A percentile compares a stretch with the other conserved stretches of the same genome.
Evolutionary conservation across 2,888 invertebrate genomes (phyloP).

Genomic region (Tenodera sinensis): DNA sequence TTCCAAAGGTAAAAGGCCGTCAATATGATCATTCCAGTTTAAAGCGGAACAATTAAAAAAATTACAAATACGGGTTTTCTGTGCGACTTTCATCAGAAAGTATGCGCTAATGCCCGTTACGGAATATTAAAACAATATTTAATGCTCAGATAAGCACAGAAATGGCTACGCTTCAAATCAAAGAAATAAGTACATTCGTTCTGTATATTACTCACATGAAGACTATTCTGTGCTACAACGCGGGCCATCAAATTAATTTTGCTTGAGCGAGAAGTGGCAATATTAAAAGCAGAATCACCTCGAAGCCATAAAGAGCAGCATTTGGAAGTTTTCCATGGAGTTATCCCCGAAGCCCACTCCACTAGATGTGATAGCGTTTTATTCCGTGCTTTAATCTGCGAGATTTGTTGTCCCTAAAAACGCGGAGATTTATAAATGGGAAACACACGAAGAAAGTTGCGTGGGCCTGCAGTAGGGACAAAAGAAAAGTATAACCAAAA

Average conservation of each 20-base stretch:
- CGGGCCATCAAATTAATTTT: not conserved
- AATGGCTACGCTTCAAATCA: too few relatives aligned
- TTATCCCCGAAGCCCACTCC: not conserved
- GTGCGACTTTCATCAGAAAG: too few relatives aligned
- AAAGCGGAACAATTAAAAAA: too few relatives aligned
- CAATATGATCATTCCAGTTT: too few relatives aligned
- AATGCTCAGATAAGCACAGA: too few relatives aligned
- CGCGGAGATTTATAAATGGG: not conserved
- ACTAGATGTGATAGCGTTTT: not conserved
- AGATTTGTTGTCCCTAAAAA: not conserved
- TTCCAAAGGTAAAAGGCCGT: too few relatives aligned
- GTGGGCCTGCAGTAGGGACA: not conserved
- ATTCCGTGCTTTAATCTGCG: not conserved
- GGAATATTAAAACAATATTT: too few relatives aligned
- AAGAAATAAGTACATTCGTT: too few relatives aligned
- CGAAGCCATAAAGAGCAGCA: not conserved
- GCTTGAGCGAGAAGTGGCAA: not conserved
- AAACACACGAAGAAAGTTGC: not conserved
- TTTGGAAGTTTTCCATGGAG: not conserved
- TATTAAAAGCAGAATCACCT: not conserved
- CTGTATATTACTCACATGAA: too few relatives aligned
- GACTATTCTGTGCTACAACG: not conserved
- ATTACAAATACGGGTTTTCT: too few relatives aligned
- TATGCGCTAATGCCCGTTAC: too few relatives aligned
- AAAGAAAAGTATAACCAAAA: not conserved